A percentile compares a stretch with the other conserved stretches of the same genome.
Conservation (phyloP, 2,888 invertebrate genomes). For the Taenaris catops region DNA sequence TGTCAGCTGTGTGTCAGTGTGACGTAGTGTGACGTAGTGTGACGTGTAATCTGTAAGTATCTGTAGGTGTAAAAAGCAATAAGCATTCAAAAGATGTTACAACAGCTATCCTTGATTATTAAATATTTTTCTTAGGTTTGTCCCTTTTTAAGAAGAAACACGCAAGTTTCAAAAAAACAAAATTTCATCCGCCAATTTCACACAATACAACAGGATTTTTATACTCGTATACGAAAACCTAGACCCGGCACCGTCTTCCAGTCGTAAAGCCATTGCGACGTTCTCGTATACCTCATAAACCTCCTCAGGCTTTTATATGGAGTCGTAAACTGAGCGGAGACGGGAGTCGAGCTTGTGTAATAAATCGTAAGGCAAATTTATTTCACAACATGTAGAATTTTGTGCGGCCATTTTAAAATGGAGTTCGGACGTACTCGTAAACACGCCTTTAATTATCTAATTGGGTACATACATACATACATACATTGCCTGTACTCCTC, state of each 20-base stretch:
- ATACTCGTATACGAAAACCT: conserved; percentile 8
- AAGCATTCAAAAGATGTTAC: too few species aligned
- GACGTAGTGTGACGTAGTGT: too few species aligned
- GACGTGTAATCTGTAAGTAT: too few species aligned
- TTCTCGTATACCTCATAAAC: conserved; percentile 20
- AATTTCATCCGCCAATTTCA: not conserved
- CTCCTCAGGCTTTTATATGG: conserved; percentile 16
- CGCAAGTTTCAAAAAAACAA: too few species aligned
- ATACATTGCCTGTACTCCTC: too few species aligned
- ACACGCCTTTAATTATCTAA: conserved; percentile 2
- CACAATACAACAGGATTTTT: conserved; percentile 4
- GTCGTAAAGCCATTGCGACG: conserved; percentile 13
- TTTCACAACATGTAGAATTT: conserved; percentile 8
- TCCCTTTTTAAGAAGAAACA: too few species aligned
- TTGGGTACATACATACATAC: too few species aligned
- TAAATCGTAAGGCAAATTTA: conserved; percentile 11
- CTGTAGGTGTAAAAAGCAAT: too few species aligned
- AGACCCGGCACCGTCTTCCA: conserved; percentile 13
- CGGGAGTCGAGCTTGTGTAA: conserved; percentile 11
- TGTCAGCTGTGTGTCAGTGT: too few species aligned
- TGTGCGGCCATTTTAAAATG: conserved; percentile 7
- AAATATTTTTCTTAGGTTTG: too few species aligned
- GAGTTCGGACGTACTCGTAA: conserved; percentile 5
- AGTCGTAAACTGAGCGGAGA: conserved; percentile 18
- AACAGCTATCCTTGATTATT: too few species aligned